Evolutionary conservation across 1,140 invertebrate species (phyloP).

Genomic region (Pogonomyrmex californicus): DNA sequence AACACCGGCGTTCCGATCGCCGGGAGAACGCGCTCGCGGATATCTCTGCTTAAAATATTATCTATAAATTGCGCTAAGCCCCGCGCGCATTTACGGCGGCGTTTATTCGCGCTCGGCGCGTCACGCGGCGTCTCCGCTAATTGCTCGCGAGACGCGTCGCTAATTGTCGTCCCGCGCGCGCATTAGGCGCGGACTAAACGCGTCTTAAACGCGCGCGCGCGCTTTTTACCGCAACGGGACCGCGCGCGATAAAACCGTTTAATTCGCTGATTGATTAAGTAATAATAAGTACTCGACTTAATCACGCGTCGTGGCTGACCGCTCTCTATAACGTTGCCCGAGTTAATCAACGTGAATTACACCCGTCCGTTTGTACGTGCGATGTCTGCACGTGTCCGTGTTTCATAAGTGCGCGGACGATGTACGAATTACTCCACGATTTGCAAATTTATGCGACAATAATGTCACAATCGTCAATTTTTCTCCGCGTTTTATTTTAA

Average conservation of each 20-base stretch:
- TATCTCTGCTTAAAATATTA: constrained; percentile 40
- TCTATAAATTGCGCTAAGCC: constrained; percentile 17
- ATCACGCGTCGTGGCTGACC: constrained; percentile 25
- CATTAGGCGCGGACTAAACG: neutral
- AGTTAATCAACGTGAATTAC: constrained; percentile 43
- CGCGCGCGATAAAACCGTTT: constrained; percentile 38
- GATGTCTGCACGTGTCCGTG: neutral
- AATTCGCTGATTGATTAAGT: constrained; percentile 60
- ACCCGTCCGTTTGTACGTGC: neutral
- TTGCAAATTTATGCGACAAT: neutral
- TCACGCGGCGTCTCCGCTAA: constrained; percentile 19
- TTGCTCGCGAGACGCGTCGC: constrained; percentile 42
- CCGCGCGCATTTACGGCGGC: neutral
- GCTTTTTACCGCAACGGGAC: constrained; percentile 20
- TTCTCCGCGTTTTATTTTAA: neutral
- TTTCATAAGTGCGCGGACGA: neutral
- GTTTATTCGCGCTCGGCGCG: neutral
- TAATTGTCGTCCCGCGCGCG: constrained; percentile 20
- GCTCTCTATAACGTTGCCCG: constrained; percentile 18
- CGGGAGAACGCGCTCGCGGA: neutral
- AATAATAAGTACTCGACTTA: constrained; percentile 41
- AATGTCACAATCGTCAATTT: neutral
- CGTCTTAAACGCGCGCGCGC: neutral
- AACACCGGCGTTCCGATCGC: constrained; percentile 49
- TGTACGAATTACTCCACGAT: neutral